Conservation (phyloP, 2,113 vertebrate genomes). For the Sialia sialis region DNA sequence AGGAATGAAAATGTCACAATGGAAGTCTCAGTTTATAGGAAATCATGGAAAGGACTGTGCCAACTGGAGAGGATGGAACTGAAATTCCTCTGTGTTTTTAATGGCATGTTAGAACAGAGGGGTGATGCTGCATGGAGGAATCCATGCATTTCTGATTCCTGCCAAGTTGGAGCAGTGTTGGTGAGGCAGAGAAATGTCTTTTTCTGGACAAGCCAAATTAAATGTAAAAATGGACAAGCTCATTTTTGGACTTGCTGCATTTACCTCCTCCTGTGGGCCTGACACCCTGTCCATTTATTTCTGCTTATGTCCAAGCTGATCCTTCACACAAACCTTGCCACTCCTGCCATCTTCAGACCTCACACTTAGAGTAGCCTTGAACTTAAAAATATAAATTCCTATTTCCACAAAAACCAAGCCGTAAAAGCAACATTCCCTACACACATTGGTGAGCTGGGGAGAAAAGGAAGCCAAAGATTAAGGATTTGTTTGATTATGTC, state of each 20-base stretch:
- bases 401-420: neutral
- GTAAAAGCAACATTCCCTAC: neutral
- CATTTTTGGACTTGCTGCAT: neutral
- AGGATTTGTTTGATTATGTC: neutral
- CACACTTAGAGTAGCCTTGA: neutral
- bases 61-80: neutral
- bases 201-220: neutral
- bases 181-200: neutral
- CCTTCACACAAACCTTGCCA: neutral
- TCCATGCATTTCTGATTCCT: neutral
- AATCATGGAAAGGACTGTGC: neutral
- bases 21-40: neutral
- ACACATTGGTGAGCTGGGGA: neutral
- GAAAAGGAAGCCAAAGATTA: neutral
- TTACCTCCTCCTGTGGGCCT: neutral
- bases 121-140: neutral
- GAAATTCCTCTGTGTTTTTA: neutral
- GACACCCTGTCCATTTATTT: neutral
- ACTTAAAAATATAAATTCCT: neutral
- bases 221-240: neutral
- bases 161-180: neutral
- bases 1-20: neutral
- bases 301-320: neutral
- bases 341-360: neutral
- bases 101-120: neutral